Evolutionary conservation across 1,140 invertebrate genomes (phyloP), one percentile per base, ranked within the genome.

Genomic region (Ectropis grisescens): DNA sequence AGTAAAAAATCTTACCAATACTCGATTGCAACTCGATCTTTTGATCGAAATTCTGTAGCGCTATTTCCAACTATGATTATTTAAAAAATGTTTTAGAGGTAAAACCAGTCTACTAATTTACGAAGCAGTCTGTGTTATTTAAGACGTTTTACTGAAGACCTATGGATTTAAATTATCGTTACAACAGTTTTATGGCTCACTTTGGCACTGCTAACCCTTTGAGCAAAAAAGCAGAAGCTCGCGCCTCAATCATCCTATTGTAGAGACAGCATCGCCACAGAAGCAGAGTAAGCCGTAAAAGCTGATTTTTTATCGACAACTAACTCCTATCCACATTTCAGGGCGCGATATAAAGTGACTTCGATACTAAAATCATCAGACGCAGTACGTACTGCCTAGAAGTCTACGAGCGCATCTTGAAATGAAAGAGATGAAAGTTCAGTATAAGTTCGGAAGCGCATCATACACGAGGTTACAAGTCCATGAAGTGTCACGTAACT

Each of bases 211-310:
- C 55, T 50, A 70, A 60, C 59, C 44, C 52, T 66, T 76, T 78
- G 70, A 76, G 72, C 71, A 76, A 68, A 64, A 62, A 60, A 71
- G 48, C 43, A 33, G 42, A 54, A 41, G 52, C 50, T 45, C 52
- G 45, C 35, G 47, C 48, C 39, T 41, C 33, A 48, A 36, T 39
- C 44, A 49, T 43, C 47, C 40, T 25, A 41, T 33, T 29, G 11
- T 29, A 45, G 40, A 41, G 35, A 44, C n/a, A n/a, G n/a, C 49
- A 26, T 43, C 50, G 42, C 36, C 47, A 64, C 61, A 70, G 68
- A 75, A 61, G 56, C 75, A 74, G 66, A 75, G 75, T 75, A 76
- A 75, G 70, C 71, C 75, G 56, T 71, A 68, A 74, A 80, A 70
- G 58, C 61, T 80, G 71, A 66, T 41, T 33, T 44, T 56, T 35